Evolutionary conservation across 2,888 invertebrate genomes (phyloP), one percentile per base, ranked within the genome.

Genomic region (Sminthurinus aureus): DNA sequence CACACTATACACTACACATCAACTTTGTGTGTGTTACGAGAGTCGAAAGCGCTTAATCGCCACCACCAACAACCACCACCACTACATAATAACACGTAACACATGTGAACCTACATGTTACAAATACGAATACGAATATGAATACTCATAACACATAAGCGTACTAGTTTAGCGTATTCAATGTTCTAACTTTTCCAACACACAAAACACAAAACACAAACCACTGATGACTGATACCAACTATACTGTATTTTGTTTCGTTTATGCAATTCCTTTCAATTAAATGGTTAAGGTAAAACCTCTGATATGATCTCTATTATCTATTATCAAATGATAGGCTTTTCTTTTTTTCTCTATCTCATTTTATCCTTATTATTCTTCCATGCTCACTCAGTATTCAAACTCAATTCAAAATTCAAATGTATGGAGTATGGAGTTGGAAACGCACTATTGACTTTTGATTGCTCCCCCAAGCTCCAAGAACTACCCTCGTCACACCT

Each of bases 41-140:
- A 52, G 69, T n/a, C n/a, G n/a, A n/a, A n/a, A 83, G 74, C 83
- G 83, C 79, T 81, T 85, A 85, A 85, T 85, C 85, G 85, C 78
- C 85, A 83, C 85, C 83, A 83, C 83, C 64, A 66, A 22, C 50
- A 58, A 78, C 24, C 8, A 64, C 20, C 58, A 78, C 77, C 58
- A 22, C 58, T 15, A 75, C 24, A 38, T 38, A 38, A 38, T 38
- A 38, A 38, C 38, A 38, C 38, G 38, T 38, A 38, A 38, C 38
- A 71, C 71, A 24, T 24, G 11, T 22, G n/a, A 3, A n/a, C 9
- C 3, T n/a, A n/a, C 58, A 69, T 0, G 13, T 71, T 26, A 71
- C 71, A 22, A 6, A 9, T 18, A 58, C 58, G 52, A 11, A 52
- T 13, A 52, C 52, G 13, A 11, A 52, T 52, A 52, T 52, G 13